phyloP scores from a whole-genome alignment of 2,113 vertebrate species.

The Chaetodon trifascialis region DNA sequence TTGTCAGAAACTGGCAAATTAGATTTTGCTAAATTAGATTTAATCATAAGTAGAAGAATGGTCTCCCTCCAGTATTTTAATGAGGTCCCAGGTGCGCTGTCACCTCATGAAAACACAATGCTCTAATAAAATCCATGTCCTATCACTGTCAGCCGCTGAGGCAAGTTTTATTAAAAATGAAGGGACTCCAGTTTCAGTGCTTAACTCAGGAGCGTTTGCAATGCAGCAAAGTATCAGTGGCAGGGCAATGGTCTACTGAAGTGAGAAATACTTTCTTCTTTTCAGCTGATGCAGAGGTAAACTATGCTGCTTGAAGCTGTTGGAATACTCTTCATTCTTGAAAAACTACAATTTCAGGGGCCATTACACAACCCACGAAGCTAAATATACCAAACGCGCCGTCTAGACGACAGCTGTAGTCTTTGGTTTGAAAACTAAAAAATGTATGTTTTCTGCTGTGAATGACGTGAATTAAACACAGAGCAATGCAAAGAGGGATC shows the following conservation, averaged over 20 bases:
- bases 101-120: slow-evolving; percentile 49
- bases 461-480: background rate
- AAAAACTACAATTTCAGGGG: slow-evolving; percentile 43
- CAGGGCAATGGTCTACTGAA: background rate
- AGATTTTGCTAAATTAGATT: slow-evolving; percentile 43
- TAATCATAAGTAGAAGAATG: slow-evolving; percentile 12
- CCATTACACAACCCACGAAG: slow-evolving; percentile 24
- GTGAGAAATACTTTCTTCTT: background rate
- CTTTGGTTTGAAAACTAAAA: slow-evolving; percentile 31
- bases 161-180: slow-evolving; percentile 38
- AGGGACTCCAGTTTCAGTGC: slow-evolving; percentile 7
- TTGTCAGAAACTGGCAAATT: background rate
- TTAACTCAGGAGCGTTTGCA: slow-evolving; percentile 1
- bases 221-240: background rate
- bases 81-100: slow-evolving; percentile 45
- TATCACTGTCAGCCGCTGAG: slow-evolving; percentile 30
- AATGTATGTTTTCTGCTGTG: background rate
- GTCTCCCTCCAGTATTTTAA: slow-evolving; percentile 43
- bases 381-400: slow-evolving; percentile 24
- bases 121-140: slow-evolving; percentile 37
- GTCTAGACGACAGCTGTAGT: slow-evolving; percentile 23
- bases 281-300: slow-evolving; percentile 23
- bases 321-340: slow-evolving; percentile 18
- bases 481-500: slow-evolving; percentile 13
- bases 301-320: background rate